Conservation (phyloP, 2,888 invertebrate species). For the Leptothorax acervorum region DNA sequence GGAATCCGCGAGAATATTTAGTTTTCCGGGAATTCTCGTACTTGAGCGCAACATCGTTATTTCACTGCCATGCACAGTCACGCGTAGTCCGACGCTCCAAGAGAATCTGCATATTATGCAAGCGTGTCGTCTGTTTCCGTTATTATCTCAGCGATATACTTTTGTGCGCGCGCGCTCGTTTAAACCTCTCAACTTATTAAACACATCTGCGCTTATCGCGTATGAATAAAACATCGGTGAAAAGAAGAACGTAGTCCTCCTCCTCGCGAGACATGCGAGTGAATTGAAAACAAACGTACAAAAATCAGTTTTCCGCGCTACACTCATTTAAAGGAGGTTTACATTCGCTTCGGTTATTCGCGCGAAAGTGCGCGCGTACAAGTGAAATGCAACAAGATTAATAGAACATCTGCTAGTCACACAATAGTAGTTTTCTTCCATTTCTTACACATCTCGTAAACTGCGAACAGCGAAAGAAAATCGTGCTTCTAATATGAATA, state of each 20-base stretch:
- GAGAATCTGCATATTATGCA: slow-evolving; percentile 41
- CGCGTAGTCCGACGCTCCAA: slow-evolving; percentile 1
- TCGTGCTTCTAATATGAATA: background rate
- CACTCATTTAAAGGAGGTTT: slow-evolving; percentile 16
- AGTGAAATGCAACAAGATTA: background rate
- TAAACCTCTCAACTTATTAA: slow-evolving; percentile 50
- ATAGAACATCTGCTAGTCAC: background rate
- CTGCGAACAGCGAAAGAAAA: background rate
- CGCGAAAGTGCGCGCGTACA: background rate
- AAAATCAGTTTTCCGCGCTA: slow-evolving; percentile 8
- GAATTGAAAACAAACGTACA: slow-evolving; percentile 19
- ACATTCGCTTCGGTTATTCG: background rate
- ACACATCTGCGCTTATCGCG: slow-evolving; percentile 18
- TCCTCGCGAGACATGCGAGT: background rate
- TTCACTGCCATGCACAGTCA: slow-evolving; percentile 34
- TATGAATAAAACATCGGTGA: slow-evolving; percentile 35
- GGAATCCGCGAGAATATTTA: slow-evolving; percentile 37
- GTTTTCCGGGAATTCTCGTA: slow-evolving; percentile 25
- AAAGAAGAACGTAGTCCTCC: slow-evolving; percentile 12
- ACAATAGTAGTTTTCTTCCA: background rate
- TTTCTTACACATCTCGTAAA: background rate
- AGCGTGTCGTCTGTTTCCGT: slow-evolving; percentile 26
- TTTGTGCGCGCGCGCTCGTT: slow-evolving; percentile 6
- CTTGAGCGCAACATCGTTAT: slow-evolving; percentile 35
- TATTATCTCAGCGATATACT: slow-evolving; percentile 43